Evolutionary conservation across 2,888 invertebrate genomes (phyloP), one percentile per base, ranked within the genome.

Genomic region (Lithosia quadra): DNA sequence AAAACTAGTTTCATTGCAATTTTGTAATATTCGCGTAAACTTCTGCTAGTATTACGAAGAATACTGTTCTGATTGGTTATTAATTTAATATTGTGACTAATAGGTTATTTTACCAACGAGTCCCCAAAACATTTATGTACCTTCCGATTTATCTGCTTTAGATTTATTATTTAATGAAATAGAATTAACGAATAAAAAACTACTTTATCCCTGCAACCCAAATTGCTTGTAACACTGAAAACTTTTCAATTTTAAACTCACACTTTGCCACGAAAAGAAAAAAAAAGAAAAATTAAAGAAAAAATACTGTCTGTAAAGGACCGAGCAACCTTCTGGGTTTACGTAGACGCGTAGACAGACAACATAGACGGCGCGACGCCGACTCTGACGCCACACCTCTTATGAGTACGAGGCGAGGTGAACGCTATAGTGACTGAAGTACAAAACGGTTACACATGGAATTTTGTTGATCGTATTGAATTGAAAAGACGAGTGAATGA

Each of bases 281-380:
- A n/a, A n/a, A n/a, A n/a, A n/a, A n/a, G n/a, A n/a, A n/a, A n/a
- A n/a, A 10, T 4, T 63, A 18, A 21, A 28, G 24, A 53, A 49
- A 63, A 49, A 13, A 53, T 33, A 24, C 15, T 15, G 34, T 21
- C 34, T 33, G 53, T 9, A 34, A 5, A 21, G 22, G 33, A 58
- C 33, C 33, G 28, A 34, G 53, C 13, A 53, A 33, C 18, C 55
- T 55, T 33, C 22, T 43, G 22, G 43, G 59, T 34, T 28, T 28
- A 18, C 67, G 63, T 63, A 43, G 53, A 33, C 22, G 55, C 13
- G 53, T 55, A 68, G 68, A 63, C 63, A 58, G 43, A 53, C 53
- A 59, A 28, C 28, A 22, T 58, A 68, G 68, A 68, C 68, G 33
- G 68, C 63, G 59, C 63, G 68, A 39, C 68, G 68, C 68, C 68